phyloP scores from a whole-genome alignment of 23 tunicate genomes.

The Trididemnum clinides region DNA sequence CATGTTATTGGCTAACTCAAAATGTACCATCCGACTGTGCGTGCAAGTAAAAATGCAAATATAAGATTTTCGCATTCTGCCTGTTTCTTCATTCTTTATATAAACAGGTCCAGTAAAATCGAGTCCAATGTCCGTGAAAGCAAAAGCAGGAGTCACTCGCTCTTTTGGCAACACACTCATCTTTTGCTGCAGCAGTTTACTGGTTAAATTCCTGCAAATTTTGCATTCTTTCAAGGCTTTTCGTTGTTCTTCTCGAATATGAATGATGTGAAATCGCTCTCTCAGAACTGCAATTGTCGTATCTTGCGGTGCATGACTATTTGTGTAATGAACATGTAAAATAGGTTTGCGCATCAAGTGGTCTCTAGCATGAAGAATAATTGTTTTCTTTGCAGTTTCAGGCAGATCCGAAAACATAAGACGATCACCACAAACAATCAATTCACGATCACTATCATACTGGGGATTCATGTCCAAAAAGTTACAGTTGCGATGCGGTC shows the following conservation, averaged over 20 bases:
- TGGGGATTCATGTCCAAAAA: not conserved
- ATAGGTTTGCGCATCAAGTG: not conserved
- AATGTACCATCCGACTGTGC: not conserved
- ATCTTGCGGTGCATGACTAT: not conserved
- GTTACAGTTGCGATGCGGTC: too few species aligned
- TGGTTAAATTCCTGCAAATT: not conserved
- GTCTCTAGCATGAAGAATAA: not conserved
- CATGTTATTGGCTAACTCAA: constrained; percentile 6
- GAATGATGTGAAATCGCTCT: not conserved
- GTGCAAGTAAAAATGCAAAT: constrained; percentile 16
- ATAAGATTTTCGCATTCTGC: not conserved
- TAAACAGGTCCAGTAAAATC: constrained; percentile 3
- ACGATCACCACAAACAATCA: not conserved
- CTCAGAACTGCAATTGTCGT: not conserved
- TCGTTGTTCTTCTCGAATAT: not conserved
- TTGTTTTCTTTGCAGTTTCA: not conserved
- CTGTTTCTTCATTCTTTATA: not conserved
- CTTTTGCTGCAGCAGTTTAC: not conserved
- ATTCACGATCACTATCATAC: not conserved
- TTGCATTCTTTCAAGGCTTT: not conserved
- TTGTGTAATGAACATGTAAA: not conserved
- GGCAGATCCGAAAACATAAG: not conserved
- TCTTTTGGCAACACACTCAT: not conserved
- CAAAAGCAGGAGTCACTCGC: not conserved
- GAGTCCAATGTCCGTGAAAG: not conserved